phyloP scores from a whole-genome alignment of 1,140 invertebrate genomes.

The Schlechtendalia chinensis region DNA sequence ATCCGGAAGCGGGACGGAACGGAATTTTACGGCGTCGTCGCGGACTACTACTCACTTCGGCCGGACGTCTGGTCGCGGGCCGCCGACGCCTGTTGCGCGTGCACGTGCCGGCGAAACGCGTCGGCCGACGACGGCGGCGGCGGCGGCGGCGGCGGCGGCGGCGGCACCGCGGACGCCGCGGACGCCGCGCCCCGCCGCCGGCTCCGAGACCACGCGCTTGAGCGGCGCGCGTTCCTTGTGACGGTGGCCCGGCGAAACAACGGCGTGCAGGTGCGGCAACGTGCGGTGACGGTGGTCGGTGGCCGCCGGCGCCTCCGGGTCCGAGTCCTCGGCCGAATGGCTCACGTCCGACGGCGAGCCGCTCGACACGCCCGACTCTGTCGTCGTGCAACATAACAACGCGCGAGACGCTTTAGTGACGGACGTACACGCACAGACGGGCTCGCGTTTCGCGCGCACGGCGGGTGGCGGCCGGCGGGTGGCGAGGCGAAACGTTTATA shows the following conservation, averaged over 20 bases:
- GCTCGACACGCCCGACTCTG: conserved; percentile 55
- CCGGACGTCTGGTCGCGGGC: neutral
- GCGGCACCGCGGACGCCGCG: conserved; percentile 55
- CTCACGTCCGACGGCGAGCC: conserved; percentile 56
- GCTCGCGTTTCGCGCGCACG: too few species aligned
- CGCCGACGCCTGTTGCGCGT: neutral
- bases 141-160: conserved; percentile 56
- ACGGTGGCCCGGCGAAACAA: conserved; percentile 53
- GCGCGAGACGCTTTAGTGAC: too few species aligned
- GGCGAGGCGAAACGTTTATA: too few species aligned
- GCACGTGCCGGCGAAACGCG: neutral
- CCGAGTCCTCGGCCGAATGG: conserved; percentile 55
- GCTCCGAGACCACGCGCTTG: conserved; percentile 60
- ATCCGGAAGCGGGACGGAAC: too few species aligned
- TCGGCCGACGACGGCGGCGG: conserved; percentile 52
- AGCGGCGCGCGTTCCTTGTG: conserved; percentile 53
- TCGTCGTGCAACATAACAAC: neutral
- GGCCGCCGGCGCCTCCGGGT: conserved; percentile 55
- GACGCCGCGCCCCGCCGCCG: conserved; percentile 55
- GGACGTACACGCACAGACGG: too few species aligned
- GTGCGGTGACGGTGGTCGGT: conserved; percentile 54
- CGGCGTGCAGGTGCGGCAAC: conserved; percentile 53
- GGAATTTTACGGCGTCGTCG: too few species aligned
- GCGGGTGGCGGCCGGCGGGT: too few species aligned
- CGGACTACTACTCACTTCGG: neutral